Conservation (phyloP, 2,888 invertebrate species). For the Platycnemis pennipes region DNA sequence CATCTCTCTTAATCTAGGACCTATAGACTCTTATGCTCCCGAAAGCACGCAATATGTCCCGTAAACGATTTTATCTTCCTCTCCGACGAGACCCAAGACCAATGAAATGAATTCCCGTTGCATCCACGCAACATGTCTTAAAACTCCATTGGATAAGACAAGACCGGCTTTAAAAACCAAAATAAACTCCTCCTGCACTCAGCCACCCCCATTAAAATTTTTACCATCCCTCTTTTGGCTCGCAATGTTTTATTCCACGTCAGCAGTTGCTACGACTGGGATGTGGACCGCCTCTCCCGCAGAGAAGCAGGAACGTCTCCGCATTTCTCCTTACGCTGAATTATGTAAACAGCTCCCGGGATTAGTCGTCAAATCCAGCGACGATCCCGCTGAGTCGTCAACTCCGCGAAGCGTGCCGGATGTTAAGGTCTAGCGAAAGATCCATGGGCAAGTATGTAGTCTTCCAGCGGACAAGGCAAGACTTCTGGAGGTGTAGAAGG, state of each 20-base stretch:
- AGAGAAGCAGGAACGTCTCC: not conserved
- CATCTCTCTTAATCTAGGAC: too few relatives aligned
- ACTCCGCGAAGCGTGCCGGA: not conserved
- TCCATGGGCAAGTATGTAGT: not conserved
- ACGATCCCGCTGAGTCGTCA: conserved; percentile 17
- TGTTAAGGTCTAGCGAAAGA: not conserved
- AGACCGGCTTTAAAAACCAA: not conserved
- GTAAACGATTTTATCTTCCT: too few relatives aligned
- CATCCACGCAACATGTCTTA: not conserved
- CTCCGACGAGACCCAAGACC: too few relatives aligned
- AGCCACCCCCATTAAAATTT: not conserved
- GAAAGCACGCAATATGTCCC: too few relatives aligned
- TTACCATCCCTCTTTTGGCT: not conserved
- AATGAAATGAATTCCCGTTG: not conserved
- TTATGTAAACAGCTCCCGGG: conserved; percentile 13
- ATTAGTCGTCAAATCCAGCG: conserved; percentile 26
- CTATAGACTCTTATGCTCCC: too few relatives aligned
- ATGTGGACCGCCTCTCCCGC: not conserved
- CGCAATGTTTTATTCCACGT: not conserved
- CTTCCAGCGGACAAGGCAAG: too few relatives aligned
- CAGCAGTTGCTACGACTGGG: not conserved
- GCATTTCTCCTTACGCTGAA: not conserved
- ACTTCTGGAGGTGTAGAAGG: too few relatives aligned
- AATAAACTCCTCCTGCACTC: not conserved
- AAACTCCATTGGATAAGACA: not conserved